These are phyloP conservation scores for Micrasema minimum DNA, from an alignment of 1,140 invertebrate genomes.

Conservation along the genomic window DNA sequence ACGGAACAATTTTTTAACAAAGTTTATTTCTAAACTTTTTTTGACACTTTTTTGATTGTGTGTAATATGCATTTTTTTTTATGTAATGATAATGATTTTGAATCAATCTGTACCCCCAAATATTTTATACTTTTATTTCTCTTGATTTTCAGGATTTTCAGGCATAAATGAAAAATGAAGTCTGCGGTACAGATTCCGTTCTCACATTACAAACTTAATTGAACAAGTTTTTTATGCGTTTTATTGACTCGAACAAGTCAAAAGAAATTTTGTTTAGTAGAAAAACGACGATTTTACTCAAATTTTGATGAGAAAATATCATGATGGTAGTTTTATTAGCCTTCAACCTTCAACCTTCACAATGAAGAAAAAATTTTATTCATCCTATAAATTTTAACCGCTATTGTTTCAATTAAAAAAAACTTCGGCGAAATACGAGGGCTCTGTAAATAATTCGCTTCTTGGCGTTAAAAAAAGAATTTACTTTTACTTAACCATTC, in stretches of 20 bases:
- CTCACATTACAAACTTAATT: neutral
- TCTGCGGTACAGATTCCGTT: conserved; percentile 19
- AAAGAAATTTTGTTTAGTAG: conserved; percentile 22
- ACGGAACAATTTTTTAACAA: too few relatives aligned
- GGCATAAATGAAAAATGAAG: conserved; percentile 35
- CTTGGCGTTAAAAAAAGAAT: too few relatives aligned
- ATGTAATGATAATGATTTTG: too few relatives aligned
- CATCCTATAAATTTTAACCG: conserved; percentile 12
- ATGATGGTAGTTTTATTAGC: conserved; percentile 16
- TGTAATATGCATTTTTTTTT: too few relatives aligned
- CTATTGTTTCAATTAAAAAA: conserved; percentile 20
- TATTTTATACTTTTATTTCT: too few relatives aligned
- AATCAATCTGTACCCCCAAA: too few relatives aligned
- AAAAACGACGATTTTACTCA: conserved; percentile 29
- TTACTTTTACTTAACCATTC: too few relatives aligned
- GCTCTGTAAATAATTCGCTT: too few relatives aligned
- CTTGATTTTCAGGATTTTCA: too few relatives aligned
- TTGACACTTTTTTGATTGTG: too few relatives aligned
- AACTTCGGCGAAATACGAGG: conserved; percentile 2
- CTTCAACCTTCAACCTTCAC: too few relatives aligned
- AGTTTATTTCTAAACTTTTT: too few relatives aligned
- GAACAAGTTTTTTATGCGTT: conserved; percentile 14
- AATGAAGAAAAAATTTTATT: conserved; percentile 6
- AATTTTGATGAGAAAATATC: conserved; percentile 20
- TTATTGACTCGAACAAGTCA: conserved; percentile 32